Conservation (phyloP, 2,888 invertebrate genomes). For the Taenaris catops region DNA sequence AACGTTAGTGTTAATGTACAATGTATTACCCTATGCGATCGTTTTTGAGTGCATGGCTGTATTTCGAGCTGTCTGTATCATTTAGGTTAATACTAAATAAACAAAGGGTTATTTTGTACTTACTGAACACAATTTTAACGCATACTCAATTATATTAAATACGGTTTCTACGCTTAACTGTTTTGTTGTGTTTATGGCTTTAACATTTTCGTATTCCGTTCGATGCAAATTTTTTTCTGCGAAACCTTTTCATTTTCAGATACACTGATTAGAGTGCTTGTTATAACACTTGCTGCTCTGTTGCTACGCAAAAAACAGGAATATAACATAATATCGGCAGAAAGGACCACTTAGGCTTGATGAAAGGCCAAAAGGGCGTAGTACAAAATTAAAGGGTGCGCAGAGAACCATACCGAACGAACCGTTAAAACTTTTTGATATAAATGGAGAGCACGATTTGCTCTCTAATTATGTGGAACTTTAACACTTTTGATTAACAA, state of each 20-base stretch:
- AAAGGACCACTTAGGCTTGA: constrained; percentile 13
- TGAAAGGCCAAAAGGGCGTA: constrained; percentile 11
- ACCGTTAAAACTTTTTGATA: constrained; percentile 8
- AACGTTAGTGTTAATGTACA: no score
- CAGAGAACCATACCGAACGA: constrained; percentile 1
- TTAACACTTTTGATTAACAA: no score
- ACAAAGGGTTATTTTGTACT: neutral
- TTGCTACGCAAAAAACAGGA: constrained; percentile 1
- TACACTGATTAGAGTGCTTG: neutral
- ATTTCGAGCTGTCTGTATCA: no score
- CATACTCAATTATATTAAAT: no score
- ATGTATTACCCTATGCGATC: no score
- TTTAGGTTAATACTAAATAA: no score
- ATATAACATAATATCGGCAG: constrained; percentile 10
- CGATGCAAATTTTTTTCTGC: neutral
- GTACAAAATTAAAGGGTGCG: constrained; percentile 15
- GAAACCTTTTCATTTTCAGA: neutral
- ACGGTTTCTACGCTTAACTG: no score
- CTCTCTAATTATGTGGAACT: neutral
- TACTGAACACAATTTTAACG: neutral
- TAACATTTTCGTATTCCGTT: neutral
- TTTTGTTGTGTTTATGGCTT: neutral
- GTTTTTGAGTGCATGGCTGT: no score
- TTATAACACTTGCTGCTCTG: constrained; percentile 3
- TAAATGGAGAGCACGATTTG: constrained; percentile 1